Evolutionary conservation across 2,113 vertebrate species (phyloP).

Genomic region (Dermatemys mawii): DNA sequence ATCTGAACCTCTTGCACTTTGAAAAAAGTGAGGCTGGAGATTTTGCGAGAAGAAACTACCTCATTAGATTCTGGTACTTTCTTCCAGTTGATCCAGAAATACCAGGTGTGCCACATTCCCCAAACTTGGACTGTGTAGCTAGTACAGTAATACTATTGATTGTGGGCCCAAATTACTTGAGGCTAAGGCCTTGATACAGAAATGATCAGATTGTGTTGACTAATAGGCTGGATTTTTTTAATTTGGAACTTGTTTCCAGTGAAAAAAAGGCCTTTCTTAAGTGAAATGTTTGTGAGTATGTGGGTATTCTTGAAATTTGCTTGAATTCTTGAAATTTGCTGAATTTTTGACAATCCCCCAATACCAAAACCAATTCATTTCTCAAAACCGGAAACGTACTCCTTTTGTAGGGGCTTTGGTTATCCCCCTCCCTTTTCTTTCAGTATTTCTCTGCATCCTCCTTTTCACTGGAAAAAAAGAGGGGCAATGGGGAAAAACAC

Average conservation of each 20-base stretch:
- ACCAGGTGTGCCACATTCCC: not conserved
- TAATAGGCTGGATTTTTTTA: not conserved
- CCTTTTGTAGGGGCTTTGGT: not conserved
- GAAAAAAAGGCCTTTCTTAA: not conserved
- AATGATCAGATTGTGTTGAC: not conserved
- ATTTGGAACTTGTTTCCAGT: not conserved
- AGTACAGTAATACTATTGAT: not conserved
- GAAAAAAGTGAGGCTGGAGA: not conserved
- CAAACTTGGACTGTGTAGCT: not conserved
- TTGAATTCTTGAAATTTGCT: not conserved
- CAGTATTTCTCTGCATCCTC: not conserved
- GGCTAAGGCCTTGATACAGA: not conserved
- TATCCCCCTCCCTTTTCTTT: not conserved
- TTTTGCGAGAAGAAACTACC: not conserved
- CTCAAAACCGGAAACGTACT: not conserved
- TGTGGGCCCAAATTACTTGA: not conserved
- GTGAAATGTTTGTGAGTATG: not conserved
- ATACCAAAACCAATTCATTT: not conserved
- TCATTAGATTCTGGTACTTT: fast-evolving
- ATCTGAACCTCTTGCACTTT: not conserved
- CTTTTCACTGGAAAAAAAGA: not conserved
- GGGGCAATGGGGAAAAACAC: not conserved
- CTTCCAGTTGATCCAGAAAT: not conserved
- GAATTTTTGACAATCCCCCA: not conserved
- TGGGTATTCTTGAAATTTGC: not conserved